Evolutionary conservation across 2,113 vertebrate genomes (phyloP).

Genomic region (Calidris pygmaea): DNA sequence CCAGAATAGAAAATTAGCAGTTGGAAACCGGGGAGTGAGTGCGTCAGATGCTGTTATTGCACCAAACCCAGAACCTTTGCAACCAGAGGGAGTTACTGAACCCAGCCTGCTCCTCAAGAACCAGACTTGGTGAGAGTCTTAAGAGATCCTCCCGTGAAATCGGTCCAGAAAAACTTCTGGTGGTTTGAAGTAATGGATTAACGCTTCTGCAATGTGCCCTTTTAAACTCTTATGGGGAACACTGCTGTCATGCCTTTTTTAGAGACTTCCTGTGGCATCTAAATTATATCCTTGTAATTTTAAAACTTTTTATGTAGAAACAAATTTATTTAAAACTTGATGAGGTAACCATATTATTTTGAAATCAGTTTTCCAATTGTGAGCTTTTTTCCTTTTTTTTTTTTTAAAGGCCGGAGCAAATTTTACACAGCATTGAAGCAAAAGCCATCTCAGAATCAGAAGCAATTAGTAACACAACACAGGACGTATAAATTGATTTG

Average conservation of each 20-base stretch:
- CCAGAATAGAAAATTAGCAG: neutral
- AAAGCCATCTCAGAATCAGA: neutral
- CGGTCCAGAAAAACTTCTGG: neutral
- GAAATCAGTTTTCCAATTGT: neutral
- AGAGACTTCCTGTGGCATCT: neutral
- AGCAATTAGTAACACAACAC: neutral
- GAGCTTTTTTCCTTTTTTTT: neutral
- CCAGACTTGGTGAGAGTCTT: accelerated
- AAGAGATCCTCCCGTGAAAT: neutral
- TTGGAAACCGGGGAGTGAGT: neutral
- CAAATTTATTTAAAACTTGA: neutral
- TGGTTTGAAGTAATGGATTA: neutral
- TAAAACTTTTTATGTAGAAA: neutral
- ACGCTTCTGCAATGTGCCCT: neutral
- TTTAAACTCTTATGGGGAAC: neutral
- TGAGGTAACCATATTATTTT: neutral
- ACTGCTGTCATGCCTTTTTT: neutral
- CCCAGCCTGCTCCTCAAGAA: neutral
- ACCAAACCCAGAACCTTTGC: neutral
- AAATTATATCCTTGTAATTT: neutral
- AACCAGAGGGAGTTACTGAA: neutral
- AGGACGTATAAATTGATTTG: neutral
- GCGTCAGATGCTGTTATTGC: neutral
- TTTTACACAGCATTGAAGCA: neutral
- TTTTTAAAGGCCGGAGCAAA: neutral